Percentiles rank a stretch among this genome's conserved stretches.
Conservation (phyloP, 2,113 vertebrate species). For the Pomatostomus ruficeps region DNA sequence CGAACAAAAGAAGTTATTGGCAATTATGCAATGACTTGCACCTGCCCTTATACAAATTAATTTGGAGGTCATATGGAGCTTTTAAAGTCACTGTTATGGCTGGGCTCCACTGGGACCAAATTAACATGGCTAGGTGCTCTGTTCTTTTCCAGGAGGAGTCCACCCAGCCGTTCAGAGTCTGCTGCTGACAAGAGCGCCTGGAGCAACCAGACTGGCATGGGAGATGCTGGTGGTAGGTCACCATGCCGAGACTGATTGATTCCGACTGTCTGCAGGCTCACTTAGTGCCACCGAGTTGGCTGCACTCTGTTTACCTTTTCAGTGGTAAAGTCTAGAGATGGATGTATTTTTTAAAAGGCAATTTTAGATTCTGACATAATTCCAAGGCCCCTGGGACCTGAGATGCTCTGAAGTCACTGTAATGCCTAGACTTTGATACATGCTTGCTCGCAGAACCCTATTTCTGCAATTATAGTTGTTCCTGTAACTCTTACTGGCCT, state of each 20-base stretch:
- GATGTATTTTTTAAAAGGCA: neutral
- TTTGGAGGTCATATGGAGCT: neutral
- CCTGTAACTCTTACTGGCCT: neutral
- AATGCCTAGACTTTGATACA: neutral
- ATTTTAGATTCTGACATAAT: slow-evolving; percentile 18
- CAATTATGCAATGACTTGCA: neutral
- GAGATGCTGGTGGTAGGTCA: neutral
- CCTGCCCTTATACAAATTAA: neutral
- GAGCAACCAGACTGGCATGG: neutral
- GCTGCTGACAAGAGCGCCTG: neutral
- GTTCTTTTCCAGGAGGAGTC: neutral
- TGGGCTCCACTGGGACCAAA: neutral
- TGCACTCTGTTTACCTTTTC: slow-evolving; percentile 2
- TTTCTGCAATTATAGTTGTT: neutral
- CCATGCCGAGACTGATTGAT: neutral
- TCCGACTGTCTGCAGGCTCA: slow-evolving; percentile 18
- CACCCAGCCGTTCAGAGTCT: neutral
- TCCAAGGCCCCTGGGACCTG: neutral
- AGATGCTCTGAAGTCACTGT: neutral
- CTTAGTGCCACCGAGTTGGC: neutral
- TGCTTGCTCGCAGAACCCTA: neutral
- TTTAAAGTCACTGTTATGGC: neutral
- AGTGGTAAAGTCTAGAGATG: neutral
- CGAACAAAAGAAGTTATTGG: neutral
- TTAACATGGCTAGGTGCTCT: neutral